These are phyloP conservation scores for Gastracanthus pulcherrimus DNA, from an alignment of 2,888 invertebrate genomes.

Conservation along the genomic window DNA sequence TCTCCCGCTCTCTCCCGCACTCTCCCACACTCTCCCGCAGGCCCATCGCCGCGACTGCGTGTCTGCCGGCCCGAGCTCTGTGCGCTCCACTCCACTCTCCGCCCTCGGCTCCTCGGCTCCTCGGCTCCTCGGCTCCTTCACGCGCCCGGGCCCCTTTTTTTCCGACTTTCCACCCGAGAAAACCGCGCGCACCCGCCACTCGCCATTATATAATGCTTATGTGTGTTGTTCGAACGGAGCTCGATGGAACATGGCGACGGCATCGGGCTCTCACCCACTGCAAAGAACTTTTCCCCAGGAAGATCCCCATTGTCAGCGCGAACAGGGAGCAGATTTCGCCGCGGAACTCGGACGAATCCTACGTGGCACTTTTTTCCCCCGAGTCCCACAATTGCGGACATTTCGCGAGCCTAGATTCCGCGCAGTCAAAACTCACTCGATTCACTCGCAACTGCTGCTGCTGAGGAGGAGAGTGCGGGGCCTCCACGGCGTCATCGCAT, in stretches of 20 bases:
- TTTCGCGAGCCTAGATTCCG: too few species aligned
- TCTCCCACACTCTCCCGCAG: background rate
- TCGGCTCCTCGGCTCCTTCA: background rate
- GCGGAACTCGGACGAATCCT: too few species aligned
- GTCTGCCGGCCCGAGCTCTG: background rate
- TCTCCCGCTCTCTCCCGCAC: background rate
- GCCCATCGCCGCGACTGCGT: background rate
- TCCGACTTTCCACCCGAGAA: constrained; percentile 19
- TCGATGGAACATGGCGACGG: constrained; percentile 47
- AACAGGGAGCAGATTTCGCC: background rate
- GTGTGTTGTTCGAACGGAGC: constrained; percentile 19
- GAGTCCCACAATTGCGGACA: too few species aligned
- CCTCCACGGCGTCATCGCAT: too few species aligned
- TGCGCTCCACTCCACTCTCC: background rate
- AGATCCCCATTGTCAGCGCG: background rate
- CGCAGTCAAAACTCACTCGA: too few species aligned
- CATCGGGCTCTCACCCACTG: constrained; percentile 22
- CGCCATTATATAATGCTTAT: constrained; percentile 48
- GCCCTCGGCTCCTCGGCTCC: background rate
- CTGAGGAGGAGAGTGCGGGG: too few species aligned
- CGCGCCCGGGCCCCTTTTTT: background rate
- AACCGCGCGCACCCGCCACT: background rate
- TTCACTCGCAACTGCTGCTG: too few species aligned
- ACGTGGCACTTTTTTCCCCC: too few species aligned
- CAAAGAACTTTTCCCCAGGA: background rate